Evolutionary conservation across 2,797 vertebrate genomes (phyloP).

Genomic region (Xenopus petersii): DNA sequence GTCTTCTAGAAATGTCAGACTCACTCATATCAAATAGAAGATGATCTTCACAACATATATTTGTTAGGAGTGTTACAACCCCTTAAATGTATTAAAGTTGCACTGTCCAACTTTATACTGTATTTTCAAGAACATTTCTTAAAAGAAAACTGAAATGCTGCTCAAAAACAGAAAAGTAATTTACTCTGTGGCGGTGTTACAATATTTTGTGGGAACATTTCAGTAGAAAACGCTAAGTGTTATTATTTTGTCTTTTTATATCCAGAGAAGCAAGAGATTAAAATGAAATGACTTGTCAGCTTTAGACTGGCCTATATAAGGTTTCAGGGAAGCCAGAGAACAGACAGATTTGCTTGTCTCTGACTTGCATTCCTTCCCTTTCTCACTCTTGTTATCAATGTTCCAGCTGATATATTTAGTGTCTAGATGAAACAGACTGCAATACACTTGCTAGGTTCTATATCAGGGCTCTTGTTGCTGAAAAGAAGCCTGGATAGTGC

Average conservation of each 20-base stretch:
- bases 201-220: background rate
- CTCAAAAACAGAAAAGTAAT: too few species aligned
- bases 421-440: slow-evolving; percentile 17
- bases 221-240: background rate
- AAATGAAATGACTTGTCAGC: background rate
- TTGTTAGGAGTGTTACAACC: too few species aligned
- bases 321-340: background rate
- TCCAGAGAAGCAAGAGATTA: background rate
- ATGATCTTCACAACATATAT: too few species aligned
- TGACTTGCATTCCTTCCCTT: background rate
- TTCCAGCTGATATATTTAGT: slow-evolving; percentile 12
- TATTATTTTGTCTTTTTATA: background rate
- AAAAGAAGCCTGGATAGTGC: slow-evolving; percentile 4
- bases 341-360: background rate
- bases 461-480: slow-evolving; percentile 1
- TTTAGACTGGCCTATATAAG: background rate
- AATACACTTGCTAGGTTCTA: slow-evolving; percentile 10
- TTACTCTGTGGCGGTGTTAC: too few species aligned
- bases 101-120: too few species aligned
- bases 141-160: too few species aligned
- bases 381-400: slow-evolving; percentile 1
- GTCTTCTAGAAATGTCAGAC: too few species aligned
- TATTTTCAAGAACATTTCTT: too few species aligned
- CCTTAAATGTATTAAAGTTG: too few species aligned
- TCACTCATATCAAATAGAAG: too few species aligned